Evolutionary conservation across 2,888 invertebrate genomes (phyloP), one percentile per base, ranked within the genome.

Genomic region (Aporophyla lueneburgensis): DNA sequence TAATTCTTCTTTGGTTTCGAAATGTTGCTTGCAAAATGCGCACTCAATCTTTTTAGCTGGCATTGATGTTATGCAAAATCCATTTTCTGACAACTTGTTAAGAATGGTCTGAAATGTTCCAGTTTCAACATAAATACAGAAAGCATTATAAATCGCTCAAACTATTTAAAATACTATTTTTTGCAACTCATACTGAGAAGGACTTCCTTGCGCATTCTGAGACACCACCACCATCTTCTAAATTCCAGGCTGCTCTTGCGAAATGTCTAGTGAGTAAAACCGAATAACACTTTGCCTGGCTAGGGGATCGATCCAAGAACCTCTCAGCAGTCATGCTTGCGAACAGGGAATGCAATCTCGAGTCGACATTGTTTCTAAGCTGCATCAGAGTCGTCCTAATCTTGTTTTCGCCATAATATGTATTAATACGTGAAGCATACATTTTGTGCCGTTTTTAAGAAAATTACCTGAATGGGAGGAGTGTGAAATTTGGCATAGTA

Each of bases 31-130:
- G 86, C 96, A 96, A 84, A 95, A 92, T 56, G 90, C 84, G 84
- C 96, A 96, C 49, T 89, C 89, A 68, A 91, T 90, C 78, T 90
- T 91, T 81, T 92, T 91, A 19, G 89, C 88, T 10, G 91, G 89
- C 33, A 92, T 84, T 12, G 93, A 83, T 85, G 94, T 93, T 56
- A 94, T 91, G 54, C 90, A 91, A 65, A 93, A 92, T 43, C 94
- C 95, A 85, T 94, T 95, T 88, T 95, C 94, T 7, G 95, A 91
- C 78, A 96, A 83, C 81, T 95, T 95, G 74, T 90, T 93, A 24
- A 96, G 84, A 72, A 95, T 94, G 10, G 94, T 92, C 96, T 96
- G 91, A 71, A 83, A 83, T 69, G n/a, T 56, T 63, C 2, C 24
- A 72, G n/a, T 71, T 59, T 68, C 46, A 74, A 21, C n/a, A 51